Evolutionary conservation across 64 coral and sea anemone species (phyloP), one percentile per base, ranked within the genome.

Genomic region (Porites australiensis): DNA sequence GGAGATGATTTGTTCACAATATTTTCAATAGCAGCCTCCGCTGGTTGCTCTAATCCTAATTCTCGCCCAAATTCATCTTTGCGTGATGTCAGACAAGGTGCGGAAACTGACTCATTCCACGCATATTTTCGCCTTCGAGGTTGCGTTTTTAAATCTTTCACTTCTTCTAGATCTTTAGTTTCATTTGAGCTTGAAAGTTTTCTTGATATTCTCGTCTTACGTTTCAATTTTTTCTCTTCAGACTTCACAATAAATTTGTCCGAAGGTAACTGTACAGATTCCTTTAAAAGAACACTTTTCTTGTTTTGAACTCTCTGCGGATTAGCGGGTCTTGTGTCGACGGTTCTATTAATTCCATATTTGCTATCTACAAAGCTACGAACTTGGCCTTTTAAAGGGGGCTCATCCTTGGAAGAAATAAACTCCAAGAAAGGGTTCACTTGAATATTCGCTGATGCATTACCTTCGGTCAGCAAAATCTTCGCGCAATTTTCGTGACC

Each of bases 361-460:
- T 84, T 84, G 64, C 62, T 84, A 8, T 84, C 81, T 7, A 68
- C 81, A 50, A 84, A 8, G 20, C 81, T 47, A 51, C 81, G 44
- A 50, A 84, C 81, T 50, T 65, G 67, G 63, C 81, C 81, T 22
- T 68, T 69, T 18, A 19, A 50, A 69, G 81, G 22, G 22, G 5
- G 10, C 18, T 84, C 81, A 15, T 84, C 81, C 64, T 84, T 84
- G 19, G 20, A 22, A 64, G 15, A 65, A 59, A 45, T 71, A 14
- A 94, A 96, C n/a, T 98, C 98, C 64, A 99, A 74, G 23, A 99
- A 99, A 18, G 98, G 98, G 70, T 99, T 99, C 13, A 99, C 98
- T 78, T 96, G 82, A 50, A 96, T 95, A 48, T 79, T 71, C 22
- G 47, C 83, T 0, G 98, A 99, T 0, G 98, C 94, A 62, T 79